Percentiles rank a stretch among this genome's conserved stretches.
These are phyloP conservation scores for Iphiclides podalirius DNA, from an alignment of 2,888 invertebrate species.

Conservation along the genomic window DNA sequence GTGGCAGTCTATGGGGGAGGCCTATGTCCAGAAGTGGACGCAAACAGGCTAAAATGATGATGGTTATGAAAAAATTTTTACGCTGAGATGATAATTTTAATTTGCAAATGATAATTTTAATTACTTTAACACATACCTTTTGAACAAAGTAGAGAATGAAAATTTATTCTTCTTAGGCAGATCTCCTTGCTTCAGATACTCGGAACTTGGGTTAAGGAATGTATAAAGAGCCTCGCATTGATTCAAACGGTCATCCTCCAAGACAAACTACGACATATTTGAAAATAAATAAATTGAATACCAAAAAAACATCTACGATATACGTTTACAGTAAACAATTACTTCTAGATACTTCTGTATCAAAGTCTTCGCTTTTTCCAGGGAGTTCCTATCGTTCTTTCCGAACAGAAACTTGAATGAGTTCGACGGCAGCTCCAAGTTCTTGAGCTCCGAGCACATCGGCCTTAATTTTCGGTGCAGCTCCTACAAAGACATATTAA, in stretches of 20 bases:
- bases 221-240: constrained; percentile 94
- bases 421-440: constrained; percentile 89
- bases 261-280: constrained; percentile 83
- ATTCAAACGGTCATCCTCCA: constrained; percentile 92
- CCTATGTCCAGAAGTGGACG: no score
- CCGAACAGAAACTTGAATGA: constrained; percentile 90
- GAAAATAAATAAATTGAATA: neutral
- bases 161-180: constrained; percentile 93
- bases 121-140: constrained; percentile 83
- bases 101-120: no score
- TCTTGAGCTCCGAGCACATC: constrained; percentile 89
- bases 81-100: no score
- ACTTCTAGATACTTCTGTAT: constrained; percentile 93
- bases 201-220: constrained; percentile 95
- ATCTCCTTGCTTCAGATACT: constrained; percentile 90
- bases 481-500: constrained; percentile 86
- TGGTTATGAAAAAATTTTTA: no score
- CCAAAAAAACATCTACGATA: neutral
- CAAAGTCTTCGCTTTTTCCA: constrained; percentile 90
- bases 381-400: constrained; percentile 88
- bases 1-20: no score
- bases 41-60: no score
- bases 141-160: constrained; percentile 91
- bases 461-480: constrained; percentile 91
- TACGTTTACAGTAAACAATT: constrained; percentile 41